Evolutionary conservation across 2,113 vertebrate species (phyloP).

Genomic region (Mus pahari): DNA sequence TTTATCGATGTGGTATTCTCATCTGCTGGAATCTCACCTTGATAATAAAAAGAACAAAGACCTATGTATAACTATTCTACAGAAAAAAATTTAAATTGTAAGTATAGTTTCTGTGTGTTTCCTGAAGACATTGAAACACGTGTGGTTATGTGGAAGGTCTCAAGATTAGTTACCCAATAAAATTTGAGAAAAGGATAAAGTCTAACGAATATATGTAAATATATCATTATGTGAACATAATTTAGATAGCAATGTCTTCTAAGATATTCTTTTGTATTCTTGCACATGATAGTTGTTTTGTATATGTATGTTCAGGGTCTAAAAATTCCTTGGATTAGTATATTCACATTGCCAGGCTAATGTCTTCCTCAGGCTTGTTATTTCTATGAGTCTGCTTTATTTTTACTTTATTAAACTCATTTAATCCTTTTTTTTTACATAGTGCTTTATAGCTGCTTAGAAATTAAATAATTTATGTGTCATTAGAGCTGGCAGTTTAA

Average conservation of each 20-base stretch:
- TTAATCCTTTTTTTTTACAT: conserved; percentile 53
- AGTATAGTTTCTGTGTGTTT: background rate
- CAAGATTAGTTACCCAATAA: background rate
- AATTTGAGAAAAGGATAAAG: background rate
- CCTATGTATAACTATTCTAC: background rate
- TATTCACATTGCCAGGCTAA: background rate
- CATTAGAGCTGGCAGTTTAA: conserved; percentile 71
- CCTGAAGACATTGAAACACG: background rate
- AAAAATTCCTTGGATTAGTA: background rate
- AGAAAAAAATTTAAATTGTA: background rate
- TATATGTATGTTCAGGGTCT: background rate
- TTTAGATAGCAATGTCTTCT: background rate
- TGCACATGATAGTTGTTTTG: background rate
- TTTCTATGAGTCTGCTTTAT: background rate
- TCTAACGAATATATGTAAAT: background rate
- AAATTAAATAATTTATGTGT: conserved; percentile 78
- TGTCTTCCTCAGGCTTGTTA: background rate
- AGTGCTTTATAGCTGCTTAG: conserved; percentile 48
- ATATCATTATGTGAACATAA: background rate
- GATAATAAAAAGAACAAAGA: background rate
- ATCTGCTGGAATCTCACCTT: background rate
- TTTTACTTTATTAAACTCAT: conserved; percentile 37
- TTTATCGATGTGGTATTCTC: background rate
- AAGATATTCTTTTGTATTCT: background rate
- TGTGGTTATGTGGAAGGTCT: background rate